phyloP scores from a whole-genome alignment of 2,888 invertebrate species.

The Iphiclides podalirius region DNA sequence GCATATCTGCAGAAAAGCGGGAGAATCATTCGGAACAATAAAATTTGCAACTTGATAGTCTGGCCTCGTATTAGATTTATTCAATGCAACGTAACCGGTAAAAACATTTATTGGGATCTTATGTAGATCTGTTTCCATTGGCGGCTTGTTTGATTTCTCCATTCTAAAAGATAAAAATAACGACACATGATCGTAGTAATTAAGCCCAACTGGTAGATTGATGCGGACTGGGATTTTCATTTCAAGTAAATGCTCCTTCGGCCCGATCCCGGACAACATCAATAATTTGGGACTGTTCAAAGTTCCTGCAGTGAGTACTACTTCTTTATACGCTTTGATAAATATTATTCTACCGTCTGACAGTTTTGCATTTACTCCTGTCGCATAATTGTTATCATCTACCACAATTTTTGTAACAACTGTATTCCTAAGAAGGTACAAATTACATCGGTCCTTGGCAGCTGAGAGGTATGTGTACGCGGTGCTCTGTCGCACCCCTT shows the following conservation, averaged over 20 bases:
- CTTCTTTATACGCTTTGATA: conserved; percentile 37
- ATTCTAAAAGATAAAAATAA: conserved; percentile 26
- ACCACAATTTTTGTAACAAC: conserved; percentile 30
- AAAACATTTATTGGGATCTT: conserved; percentile 29
- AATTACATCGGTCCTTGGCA: conserved; percentile 28
- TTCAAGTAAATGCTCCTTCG: conserved; percentile 35
- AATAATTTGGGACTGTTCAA: conserved; percentile 42
- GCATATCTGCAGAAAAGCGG: conserved; percentile 10
- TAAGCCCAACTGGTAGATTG: conserved; percentile 45
- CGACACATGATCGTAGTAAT: conserved; percentile 40
- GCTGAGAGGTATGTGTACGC: conserved; percentile 33
- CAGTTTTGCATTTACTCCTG: conserved; percentile 24
- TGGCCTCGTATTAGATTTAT: conserved; percentile 30
- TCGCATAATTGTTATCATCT: conserved; percentile 21
- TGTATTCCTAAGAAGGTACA: conserved; percentile 31
- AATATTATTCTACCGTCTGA: conserved; percentile 21
- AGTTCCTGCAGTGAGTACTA: conserved; percentile 46
- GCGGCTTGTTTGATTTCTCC: conserved; percentile 54
- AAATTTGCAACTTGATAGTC: conserved; percentile 35
- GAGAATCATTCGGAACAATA: conserved; percentile 11
- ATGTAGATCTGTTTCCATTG: conserved; percentile 30
- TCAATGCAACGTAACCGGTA: conserved; percentile 27
- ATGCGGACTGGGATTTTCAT: conserved; percentile 36
- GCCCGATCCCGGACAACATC: conserved; percentile 49
- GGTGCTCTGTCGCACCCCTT: conserved; percentile 47